Conservation (phyloP, 2,113 vertebrate species). For the Eretmochelys imbricata region DNA sequence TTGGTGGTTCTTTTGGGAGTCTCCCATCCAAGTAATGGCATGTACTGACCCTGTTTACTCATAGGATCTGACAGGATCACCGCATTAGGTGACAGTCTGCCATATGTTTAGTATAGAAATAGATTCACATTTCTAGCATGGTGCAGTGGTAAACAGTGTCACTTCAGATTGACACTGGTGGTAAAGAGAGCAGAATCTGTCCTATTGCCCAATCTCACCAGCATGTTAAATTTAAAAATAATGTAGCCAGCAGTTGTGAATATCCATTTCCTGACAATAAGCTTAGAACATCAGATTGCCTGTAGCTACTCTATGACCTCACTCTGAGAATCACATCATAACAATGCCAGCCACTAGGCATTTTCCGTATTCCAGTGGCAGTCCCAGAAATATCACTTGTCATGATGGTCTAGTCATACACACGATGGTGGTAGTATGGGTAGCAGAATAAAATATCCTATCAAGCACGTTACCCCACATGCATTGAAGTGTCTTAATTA, state of each 20-base stretch:
- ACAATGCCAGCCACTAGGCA: neutral
- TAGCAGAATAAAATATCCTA: neutral
- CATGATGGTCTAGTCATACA: neutral
- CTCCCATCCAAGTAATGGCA: neutral
- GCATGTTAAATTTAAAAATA: conserved; percentile 25
- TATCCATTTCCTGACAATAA: conserved; percentile 44
- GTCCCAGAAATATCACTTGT: neutral
- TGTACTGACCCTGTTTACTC: conserved; percentile 3
- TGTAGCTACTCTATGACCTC: neutral
- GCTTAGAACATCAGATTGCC: neutral
- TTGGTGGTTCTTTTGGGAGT: conserved; percentile 14
- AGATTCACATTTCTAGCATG: conserved; percentile 57
- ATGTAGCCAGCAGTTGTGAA: conserved; percentile 36
- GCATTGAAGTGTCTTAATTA: neutral
- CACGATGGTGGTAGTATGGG: neutral
- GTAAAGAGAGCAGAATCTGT: conserved; percentile 28
- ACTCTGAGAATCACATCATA: neutral
- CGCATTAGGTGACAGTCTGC: conserved; percentile 20
- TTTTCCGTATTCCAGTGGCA: neutral
- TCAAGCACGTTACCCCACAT: neutral
- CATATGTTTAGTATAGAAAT: conserved; percentile 36
- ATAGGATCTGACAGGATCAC: conserved; percentile 34
- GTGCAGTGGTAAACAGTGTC: conserved; percentile 44
- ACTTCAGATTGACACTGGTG: conserved; percentile 42
- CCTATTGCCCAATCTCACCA: neutral